These are phyloP conservation scores for Rhinoderma darwinii DNA, from an alignment of 2,113 vertebrate genomes.

Conservation along the genomic window DNA sequence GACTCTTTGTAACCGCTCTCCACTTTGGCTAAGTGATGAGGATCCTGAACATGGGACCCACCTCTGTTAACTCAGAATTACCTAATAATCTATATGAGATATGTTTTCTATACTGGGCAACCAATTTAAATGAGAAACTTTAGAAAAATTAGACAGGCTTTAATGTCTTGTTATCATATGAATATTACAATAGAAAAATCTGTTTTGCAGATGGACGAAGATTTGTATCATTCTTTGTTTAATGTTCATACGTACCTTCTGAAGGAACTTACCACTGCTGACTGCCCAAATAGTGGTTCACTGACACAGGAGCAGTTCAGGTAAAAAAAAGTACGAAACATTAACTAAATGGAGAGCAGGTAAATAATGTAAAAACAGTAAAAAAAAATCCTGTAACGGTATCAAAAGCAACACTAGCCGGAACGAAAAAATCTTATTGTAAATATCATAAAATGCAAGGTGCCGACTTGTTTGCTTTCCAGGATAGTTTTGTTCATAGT, in stretches of 20 bases:
- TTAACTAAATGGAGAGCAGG: too few relatives aligned
- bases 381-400: not conserved
- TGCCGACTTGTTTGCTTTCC: too few relatives aligned
- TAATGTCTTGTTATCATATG: not conserved
- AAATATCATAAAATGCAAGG: not conserved
- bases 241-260: not conserved
- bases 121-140: too few relatives aligned
- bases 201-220: constrained; percentile 32
- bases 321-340: not conserved
- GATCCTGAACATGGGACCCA: too few relatives aligned
- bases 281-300: not conserved
- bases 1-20: too few relatives aligned
- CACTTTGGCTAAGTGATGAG: too few relatives aligned
- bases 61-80: too few relatives aligned
- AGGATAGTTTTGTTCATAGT: too few relatives aligned
- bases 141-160: too few relatives aligned
- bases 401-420: not conserved
- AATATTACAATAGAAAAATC: not conserved
- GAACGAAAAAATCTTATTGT: too few relatives aligned
- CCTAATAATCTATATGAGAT: too few relatives aligned
- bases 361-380: not conserved
- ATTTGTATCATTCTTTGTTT: not conserved
- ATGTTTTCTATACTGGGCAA: too few relatives aligned
- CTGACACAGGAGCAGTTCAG: constrained; percentile 10
- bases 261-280: constrained; percentile 10